phyloP scores from a whole-genome alignment of 2,113 vertebrate species.

The Apaloderma vittatum region DNA sequence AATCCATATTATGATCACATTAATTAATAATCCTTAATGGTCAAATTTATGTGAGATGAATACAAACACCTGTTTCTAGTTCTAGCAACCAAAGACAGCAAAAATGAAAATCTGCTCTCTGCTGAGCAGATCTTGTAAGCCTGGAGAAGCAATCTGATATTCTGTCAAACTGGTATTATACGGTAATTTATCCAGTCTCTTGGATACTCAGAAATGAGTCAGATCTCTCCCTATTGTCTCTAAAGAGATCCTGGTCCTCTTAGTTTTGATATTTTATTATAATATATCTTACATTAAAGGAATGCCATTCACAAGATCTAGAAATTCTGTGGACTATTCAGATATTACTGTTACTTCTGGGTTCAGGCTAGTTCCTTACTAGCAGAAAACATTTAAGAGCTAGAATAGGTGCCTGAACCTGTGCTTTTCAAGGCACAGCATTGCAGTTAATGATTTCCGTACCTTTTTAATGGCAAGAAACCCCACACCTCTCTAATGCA shows the following conservation, averaged over 20 bases:
- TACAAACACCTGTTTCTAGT: neutral
- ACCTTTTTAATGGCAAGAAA: neutral
- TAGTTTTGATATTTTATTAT: neutral
- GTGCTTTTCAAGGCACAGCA: neutral
- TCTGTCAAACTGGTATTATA: neutral
- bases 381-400: neutral
- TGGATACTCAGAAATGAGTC: neutral
- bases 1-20: neutral
- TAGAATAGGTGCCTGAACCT: neutral
- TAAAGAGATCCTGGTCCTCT: neutral
- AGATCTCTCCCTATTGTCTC: neutral
- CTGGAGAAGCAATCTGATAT: neutral
- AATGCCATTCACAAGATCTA: neutral
- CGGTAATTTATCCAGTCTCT: neutral
- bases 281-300: neutral
- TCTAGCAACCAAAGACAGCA: neutral
- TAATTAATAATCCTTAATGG: neutral
- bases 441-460: neutral
- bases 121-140: neutral
- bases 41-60: neutral
- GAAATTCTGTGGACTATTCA: neutral
- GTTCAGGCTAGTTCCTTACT: neutral
- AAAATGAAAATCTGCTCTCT: neutral
- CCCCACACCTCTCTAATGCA: neutral
- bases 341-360: neutral